Percentiles rank a stretch among this genome's conserved stretches.
Conservation (phyloP, 2,113 vertebrate genomes). For the Mellivora capensis region DNA sequence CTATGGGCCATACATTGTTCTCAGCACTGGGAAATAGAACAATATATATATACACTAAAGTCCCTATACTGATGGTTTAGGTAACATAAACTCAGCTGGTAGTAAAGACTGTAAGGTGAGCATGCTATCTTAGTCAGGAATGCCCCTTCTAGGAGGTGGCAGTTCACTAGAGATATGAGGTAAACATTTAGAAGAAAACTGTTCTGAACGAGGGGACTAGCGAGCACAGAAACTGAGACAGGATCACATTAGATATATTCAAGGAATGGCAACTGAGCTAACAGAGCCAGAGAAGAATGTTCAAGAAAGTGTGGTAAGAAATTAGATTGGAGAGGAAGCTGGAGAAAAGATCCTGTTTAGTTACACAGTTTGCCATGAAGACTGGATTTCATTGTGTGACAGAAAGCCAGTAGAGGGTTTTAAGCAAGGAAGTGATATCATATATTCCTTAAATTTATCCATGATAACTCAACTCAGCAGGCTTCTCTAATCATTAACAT, state of each 20-base stretch:
- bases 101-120: neutral
- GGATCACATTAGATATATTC: neutral
- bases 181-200: neutral
- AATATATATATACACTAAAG: neutral
- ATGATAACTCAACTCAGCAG: neutral
- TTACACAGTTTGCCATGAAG: neutral
- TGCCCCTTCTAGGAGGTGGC: neutral
- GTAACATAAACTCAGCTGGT: neutral
- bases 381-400: neutral
- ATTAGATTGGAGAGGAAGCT: neutral
- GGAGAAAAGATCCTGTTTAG: neutral
- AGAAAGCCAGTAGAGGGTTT: neutral
- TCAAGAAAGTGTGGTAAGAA: neutral
- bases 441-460: neutral
- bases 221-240: neutral
- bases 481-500: neutral
- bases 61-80: neutral
- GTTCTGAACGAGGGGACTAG: neutral
- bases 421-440: neutral
- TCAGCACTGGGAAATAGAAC: neutral
- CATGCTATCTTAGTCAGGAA: neutral
- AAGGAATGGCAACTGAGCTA: neutral
- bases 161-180: neutral
- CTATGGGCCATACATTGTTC: neutral
- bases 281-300: neutral